Conservation (phyloP, 2,888 invertebrate species). For the Sussaba pulchella region DNA sequence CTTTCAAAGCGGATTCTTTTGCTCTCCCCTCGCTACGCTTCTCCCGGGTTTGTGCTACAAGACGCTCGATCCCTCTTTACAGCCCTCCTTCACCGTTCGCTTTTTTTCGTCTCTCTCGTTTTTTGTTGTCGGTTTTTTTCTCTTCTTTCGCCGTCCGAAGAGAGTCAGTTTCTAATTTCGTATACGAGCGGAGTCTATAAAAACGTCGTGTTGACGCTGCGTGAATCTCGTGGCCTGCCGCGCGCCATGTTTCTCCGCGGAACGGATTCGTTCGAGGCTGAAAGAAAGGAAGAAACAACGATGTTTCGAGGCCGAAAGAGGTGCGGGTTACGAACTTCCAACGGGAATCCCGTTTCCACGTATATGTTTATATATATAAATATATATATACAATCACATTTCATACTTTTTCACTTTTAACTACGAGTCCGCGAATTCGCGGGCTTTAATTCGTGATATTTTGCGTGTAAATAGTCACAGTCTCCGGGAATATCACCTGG, state of each 20-base stretch:
- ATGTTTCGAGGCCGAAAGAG: conserved; percentile 19
- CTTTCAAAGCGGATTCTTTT: conserved; percentile 65
- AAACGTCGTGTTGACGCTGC: conserved; percentile 75
- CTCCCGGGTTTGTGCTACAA: conserved; percentile 51
- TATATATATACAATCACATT: no score
- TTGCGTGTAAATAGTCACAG: conserved; percentile 78
- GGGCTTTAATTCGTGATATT: conserved; percentile 68
- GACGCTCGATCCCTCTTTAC: conserved; percentile 58
- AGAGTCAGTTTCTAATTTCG: conserved; percentile 77
- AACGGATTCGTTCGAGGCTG: conserved; percentile 13
- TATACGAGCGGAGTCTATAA: conserved; percentile 75
- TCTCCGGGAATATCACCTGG: conserved; percentile 74
- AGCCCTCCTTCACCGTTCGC: conserved; percentile 23
- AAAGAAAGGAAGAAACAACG: conserved; percentile 40
- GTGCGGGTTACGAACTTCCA: conserved; percentile 50
- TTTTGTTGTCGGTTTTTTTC: conserved; percentile 40
- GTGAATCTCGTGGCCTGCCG: conserved; percentile 70
- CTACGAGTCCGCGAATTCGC: conserved; percentile 7
- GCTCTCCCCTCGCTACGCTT: conserved; percentile 61
- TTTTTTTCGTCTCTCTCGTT: no score
- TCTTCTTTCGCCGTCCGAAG: conserved; percentile 31
- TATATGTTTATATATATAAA: neutral
- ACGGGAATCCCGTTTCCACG: conserved; percentile 42
- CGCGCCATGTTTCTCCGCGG: conserved; percentile 7
- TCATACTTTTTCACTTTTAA: neutral